Evolutionary conservation across 1,140 invertebrate species (phyloP).

Genomic region (Scylla paramamosain): DNA sequence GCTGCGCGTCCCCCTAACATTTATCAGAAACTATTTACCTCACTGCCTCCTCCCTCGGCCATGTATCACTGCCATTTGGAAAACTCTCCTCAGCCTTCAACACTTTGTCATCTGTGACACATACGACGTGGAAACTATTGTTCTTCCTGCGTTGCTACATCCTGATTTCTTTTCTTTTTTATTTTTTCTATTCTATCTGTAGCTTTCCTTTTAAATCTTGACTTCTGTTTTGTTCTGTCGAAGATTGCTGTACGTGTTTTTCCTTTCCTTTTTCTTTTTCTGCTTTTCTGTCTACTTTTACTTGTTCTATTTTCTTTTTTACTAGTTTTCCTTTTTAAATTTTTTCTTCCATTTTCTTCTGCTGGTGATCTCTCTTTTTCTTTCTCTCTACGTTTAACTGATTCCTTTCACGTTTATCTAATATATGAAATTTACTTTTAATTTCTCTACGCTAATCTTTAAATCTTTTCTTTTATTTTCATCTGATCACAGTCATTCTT

Average conservation of each 20-base stretch:
- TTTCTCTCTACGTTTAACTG: too few species aligned
- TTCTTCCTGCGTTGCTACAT: background rate
- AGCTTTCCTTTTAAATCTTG: background rate
- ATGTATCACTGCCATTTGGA: background rate
- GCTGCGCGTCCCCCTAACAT: too few species aligned
- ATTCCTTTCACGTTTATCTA: too few species aligned
- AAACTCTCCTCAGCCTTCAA: background rate
- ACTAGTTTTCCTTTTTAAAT: background rate
- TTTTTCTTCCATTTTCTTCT: too few species aligned
- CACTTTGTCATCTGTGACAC: background rate
- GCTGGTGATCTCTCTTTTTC: too few species aligned
- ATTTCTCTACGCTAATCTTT: too few species aligned
- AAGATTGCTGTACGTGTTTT: too few species aligned
- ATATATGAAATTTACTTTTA: too few species aligned
- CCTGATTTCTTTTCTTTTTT: background rate
- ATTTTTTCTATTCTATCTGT: background rate
- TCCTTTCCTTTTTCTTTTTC: background rate
- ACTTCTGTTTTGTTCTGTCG: background rate
- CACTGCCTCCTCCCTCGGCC: background rate
- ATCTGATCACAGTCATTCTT: background rate
- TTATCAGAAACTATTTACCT: too few species aligned
- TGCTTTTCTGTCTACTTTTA: background rate
- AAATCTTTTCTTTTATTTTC: background rate
- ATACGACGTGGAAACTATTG: background rate
- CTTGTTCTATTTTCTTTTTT: background rate